phyloP scores from a whole-genome alignment of 1,140 invertebrate genomes.

The Magallana gigas region DNA sequence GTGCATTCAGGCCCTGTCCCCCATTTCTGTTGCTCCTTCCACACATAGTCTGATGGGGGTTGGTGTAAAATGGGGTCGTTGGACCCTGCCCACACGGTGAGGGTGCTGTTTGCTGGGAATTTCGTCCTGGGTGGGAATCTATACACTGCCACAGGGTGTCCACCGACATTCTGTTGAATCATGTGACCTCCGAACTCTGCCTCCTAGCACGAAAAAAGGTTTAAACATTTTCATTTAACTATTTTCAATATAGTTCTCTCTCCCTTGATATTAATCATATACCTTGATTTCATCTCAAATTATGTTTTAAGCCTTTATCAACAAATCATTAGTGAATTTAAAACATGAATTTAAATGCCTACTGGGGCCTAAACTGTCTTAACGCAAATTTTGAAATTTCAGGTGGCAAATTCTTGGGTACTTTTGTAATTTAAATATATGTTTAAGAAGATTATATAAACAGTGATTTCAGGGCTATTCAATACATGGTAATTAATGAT shows the following conservation, averaged over 20 bases:
- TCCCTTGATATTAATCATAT: too few relatives aligned
- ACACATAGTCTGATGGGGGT: constrained; percentile 77
- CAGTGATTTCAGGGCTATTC: not conserved
- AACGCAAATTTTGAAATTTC: not conserved
- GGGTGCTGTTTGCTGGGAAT: constrained; percentile 71
- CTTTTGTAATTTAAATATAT: constrained; percentile 8
- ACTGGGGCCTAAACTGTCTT: not conserved
- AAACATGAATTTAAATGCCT: constrained; percentile 5
- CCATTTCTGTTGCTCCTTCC: constrained; percentile 78
- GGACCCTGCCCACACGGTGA: constrained; percentile 76
- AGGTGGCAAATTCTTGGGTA: not conserved
- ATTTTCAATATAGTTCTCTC: too few relatives aligned
- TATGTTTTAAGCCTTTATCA: too few relatives aligned
- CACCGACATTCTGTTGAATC: constrained; percentile 78
- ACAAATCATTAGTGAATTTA: too few relatives aligned
- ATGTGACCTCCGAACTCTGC: constrained; percentile 77
- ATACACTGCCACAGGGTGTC: constrained; percentile 77
- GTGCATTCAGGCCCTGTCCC: constrained; percentile 78
- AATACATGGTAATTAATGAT: not conserved
- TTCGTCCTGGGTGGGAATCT: constrained; percentile 75
- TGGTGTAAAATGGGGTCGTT: constrained; percentile 75
- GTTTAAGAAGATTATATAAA: constrained; percentile 20
- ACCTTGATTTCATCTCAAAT: too few relatives aligned
- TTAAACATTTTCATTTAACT: not conserved
- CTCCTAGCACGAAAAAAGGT: constrained; percentile 65